Conservation (phyloP, 2,113 vertebrate species). For the Pluvianellus socialis region DNA sequence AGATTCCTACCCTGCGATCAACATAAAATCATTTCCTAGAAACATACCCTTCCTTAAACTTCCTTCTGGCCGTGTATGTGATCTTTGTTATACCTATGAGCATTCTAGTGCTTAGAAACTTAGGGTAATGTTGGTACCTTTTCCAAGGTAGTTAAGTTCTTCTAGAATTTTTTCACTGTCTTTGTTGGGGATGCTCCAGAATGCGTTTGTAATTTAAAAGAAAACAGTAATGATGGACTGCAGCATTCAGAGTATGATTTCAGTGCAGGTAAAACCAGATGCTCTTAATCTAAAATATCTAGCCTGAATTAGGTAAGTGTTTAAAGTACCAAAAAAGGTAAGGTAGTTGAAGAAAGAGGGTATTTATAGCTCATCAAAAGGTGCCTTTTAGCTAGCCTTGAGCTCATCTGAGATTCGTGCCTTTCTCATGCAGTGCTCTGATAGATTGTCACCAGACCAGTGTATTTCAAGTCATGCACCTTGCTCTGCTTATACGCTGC, state of each 20-base stretch:
- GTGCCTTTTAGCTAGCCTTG: background rate
- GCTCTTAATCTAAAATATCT: background rate
- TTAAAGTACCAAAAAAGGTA: constrained; percentile 30
- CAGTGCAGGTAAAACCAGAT: background rate
- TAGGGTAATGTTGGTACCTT: background rate
- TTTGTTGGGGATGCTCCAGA: background rate
- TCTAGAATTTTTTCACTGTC: background rate
- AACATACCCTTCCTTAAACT: background rate
- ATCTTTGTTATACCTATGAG: background rate
- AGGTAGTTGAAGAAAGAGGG: background rate
- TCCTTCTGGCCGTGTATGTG: background rate
- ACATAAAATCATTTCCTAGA: background rate
- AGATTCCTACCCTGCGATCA: background rate
- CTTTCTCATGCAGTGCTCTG: background rate
- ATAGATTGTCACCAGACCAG: background rate
- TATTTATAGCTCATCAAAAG: constrained; percentile 19
- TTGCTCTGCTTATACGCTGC: background rate
- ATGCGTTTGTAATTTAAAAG: background rate
- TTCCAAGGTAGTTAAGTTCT: background rate
- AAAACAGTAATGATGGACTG: background rate
- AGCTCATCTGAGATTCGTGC: background rate
- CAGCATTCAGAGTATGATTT: background rate
- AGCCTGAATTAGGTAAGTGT: background rate
- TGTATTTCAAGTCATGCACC: background rate
- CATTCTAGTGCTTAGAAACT: background rate